A percentile compares a stretch with the other conserved stretches of the same genome.
These are phyloP conservation scores for Myiagra hebetior DNA, from an alignment of 2,113 vertebrate species.

Conservation along the genomic window DNA sequence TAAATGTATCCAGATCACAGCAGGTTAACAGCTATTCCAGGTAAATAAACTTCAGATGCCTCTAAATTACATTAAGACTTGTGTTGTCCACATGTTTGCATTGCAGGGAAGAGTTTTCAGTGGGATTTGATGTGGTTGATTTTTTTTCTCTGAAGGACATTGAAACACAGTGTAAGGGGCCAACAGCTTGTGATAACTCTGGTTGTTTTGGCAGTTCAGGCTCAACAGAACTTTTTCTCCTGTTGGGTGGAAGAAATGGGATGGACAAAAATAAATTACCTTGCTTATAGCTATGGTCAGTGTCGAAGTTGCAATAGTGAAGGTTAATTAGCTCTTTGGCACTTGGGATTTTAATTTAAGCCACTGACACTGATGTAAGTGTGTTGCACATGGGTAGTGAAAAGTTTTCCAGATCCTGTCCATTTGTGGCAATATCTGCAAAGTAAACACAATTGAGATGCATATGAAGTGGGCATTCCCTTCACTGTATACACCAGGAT, in stretches of 20 bases:
- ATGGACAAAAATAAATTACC: not conserved
- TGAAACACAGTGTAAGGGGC: not conserved
- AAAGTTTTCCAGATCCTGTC: not conserved
- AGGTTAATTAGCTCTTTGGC: not conserved
- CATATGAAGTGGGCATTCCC: not conserved
- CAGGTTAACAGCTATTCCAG: constrained; percentile 84
- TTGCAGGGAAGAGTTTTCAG: not conserved
- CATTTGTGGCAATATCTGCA: not conserved
- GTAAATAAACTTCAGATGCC: constrained; percentile 59
- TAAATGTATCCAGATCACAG: constrained; percentile 89
- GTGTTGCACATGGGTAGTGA: not conserved
- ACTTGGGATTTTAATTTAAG: not conserved
- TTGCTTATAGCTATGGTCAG: not conserved
- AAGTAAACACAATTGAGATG: not conserved
- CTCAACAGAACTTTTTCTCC: not conserved
- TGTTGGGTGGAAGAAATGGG: not conserved
- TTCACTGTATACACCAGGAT: not conserved
- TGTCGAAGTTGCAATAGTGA: not conserved
- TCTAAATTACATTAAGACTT: not conserved
- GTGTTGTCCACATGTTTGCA: not conserved
- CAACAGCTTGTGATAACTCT: not conserved
- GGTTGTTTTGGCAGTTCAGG: not conserved
- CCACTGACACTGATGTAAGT: not conserved
- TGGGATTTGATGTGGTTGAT: not conserved
- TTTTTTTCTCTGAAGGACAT: not conserved